Base-by-base conservation (phyloP, 2,113 vertebrate species). In the Brachirus orientalis region DNA sequence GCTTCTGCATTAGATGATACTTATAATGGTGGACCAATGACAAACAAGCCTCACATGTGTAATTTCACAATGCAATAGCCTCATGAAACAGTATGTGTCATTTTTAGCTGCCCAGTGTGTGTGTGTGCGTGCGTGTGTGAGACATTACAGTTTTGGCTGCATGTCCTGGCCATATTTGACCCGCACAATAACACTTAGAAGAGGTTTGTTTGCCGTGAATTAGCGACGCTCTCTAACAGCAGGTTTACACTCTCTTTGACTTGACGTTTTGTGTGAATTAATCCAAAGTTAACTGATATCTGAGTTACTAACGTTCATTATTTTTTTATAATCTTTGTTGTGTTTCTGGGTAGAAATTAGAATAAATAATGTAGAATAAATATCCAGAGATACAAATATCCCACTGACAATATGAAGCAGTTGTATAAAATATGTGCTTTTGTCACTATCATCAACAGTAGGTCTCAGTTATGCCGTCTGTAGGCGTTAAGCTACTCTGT, bases 401-500 rank as follows among this genome's bases (percentile, higher is more conserved):
- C 35, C 35, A 50, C 40, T 64, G 51, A 41, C 63, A 77, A 63
- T 75, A 60, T 79, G 67, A 80, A 77, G 61, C 69, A 62, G 66
- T 75, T 85, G 83, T 83, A 66, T 58, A 78, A 52, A 61, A 64
- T 65, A 56, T 60, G 82, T 77, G 76, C 51, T 72, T 75, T 83
- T 56, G 67, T 87, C 70, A 75, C 80, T 35, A 71, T 90, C 76
- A 88, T 90, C 86, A 84, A 88, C 92, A 91, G 92, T 94, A 90
- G 92, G 88, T 93, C 91, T 90, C 89, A 84, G 91, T 90, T 52
- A 54, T 57, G 79, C 91, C 28, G 28, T 28, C 85, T 93, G 92
- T 94, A 92, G 92, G 94, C 94, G 92, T 92, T 93, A 92, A 92
- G 90, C 93, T 79, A 40, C 78, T 73, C 92, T 87, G 88, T 93